Percentiles rank a stretch among this genome's conserved stretches.
These are phyloP conservation scores for Phoenicopterus ruber DNA, from an alignment of 2,113 vertebrate species.

Conservation along the genomic window DNA sequence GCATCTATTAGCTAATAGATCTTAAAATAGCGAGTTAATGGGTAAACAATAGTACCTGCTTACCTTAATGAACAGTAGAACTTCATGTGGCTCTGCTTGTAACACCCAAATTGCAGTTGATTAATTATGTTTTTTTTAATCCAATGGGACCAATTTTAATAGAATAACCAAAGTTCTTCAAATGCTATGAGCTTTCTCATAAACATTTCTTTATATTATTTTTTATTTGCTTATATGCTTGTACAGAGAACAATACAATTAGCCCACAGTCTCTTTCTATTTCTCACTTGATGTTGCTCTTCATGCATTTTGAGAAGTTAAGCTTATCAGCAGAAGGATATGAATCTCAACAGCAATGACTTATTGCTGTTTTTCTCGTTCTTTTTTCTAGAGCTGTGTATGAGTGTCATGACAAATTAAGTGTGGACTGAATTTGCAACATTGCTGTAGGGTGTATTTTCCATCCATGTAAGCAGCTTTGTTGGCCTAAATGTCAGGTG, in stretches of 20 bases:
- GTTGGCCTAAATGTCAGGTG: background rate
- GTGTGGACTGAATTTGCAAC: background rate
- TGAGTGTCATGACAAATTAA: background rate
- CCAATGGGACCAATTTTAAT: background rate
- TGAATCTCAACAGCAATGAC: background rate
- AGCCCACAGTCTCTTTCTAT: background rate
- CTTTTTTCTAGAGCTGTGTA: background rate
- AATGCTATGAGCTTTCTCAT: background rate
- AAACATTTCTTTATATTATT: background rate
- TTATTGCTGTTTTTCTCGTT: background rate
- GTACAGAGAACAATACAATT: background rate
- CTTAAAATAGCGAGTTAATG: constrained; percentile 34
- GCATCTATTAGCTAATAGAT: background rate
- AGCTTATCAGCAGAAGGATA: background rate
- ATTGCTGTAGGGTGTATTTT: background rate
- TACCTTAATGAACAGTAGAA: background rate
- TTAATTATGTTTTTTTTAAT: constrained; percentile 40
- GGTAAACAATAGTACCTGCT: constrained; percentile 26
- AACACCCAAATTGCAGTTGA: constrained; percentile 17
- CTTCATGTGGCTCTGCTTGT: constrained; percentile 1
- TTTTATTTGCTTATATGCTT: background rate
- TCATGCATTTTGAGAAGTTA: background rate
- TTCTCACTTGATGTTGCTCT: background rate
- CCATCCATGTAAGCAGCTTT: background rate
- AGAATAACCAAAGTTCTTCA: constrained; percentile 27